Conservation (phyloP, 2,888 invertebrate genomes). For the Pseudococcus viburni region DNA sequence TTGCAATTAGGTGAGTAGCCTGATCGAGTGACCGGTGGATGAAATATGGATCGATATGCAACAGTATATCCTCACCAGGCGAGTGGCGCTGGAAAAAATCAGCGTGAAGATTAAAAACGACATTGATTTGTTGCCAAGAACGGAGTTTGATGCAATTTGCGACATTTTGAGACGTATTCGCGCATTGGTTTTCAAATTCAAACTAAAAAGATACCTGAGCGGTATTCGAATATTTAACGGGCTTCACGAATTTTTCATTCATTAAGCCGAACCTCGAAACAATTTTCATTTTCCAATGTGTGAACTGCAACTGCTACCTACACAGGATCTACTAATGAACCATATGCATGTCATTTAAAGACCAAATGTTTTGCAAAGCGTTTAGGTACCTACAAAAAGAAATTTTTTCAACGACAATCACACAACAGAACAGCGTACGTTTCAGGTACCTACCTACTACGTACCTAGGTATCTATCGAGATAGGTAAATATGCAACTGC, state of each 20-base stretch:
- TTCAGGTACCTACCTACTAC: no score
- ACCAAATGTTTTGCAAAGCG: background rate
- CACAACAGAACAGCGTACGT: background rate
- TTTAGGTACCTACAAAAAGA: background rate
- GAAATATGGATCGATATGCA: no score
- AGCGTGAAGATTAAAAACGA: background rate
- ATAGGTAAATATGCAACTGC: background rate
- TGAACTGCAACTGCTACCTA: background rate
- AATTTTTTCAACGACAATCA: background rate
- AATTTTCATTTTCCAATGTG: background rate
- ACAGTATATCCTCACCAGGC: background rate
- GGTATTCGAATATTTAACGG: background rate
- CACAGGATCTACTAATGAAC: conserved; percentile 5
- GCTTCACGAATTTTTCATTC: background rate
- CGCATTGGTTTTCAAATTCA: conserved; percentile 8
- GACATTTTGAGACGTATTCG: background rate
- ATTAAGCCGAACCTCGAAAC: background rate
- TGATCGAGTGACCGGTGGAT: no score
- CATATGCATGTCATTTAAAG: background rate
- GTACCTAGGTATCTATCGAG: background rate
- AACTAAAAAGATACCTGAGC: background rate
- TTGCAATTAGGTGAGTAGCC: no score
- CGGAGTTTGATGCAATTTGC: background rate
- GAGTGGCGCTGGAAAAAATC: background rate
- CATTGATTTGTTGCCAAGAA: background rate